phyloP scores from a whole-genome alignment of 23 tunicate genomes.

The Diplosoma virens region DNA sequence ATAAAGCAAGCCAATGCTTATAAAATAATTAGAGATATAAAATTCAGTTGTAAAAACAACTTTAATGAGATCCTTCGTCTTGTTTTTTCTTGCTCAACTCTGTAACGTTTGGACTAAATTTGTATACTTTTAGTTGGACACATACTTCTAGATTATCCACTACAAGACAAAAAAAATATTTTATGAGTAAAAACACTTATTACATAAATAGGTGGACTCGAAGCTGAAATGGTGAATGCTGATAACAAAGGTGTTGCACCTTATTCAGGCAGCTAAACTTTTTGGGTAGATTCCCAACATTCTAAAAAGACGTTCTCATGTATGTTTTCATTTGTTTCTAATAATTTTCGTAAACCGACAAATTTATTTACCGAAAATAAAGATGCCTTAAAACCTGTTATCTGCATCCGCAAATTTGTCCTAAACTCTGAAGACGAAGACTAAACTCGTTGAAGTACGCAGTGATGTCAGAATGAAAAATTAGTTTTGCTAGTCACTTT shows the following conservation, averaged over 20 bases:
- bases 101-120: conserved; percentile 26
- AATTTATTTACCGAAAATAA: conserved; percentile 33
- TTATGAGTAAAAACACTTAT: conserved; percentile 25
- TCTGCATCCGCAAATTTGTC: conserved; percentile 40
- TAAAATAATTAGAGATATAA: conserved; percentile 6
- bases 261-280: conserved; percentile 39
- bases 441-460: conserved; percentile 16
- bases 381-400: conserved; percentile 32
- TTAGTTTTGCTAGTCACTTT: conserved; percentile 36
- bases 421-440: conserved; percentile 25
- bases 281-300: conserved; percentile 29
- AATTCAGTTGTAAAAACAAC: conserved; percentile 29
- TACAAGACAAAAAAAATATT: conserved; percentile 26
- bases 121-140: conserved; percentile 37
- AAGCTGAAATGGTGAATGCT: too few species aligned
- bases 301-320: not conserved
- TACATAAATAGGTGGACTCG: conserved; percentile 47
- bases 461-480: conserved; percentile 28
- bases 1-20: not conserved
- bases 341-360: conserved; percentile 28
- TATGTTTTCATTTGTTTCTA: conserved; percentile 30
- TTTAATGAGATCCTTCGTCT: conserved; percentile 39
- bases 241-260: conserved; percentile 50
- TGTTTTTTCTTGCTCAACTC: conserved; percentile 47
- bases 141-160: conserved; percentile 25